Base-by-base conservation (phyloP, 35 echinoderm and acorn worm species). In the Heliocidaris erythrogramma region DNA sequence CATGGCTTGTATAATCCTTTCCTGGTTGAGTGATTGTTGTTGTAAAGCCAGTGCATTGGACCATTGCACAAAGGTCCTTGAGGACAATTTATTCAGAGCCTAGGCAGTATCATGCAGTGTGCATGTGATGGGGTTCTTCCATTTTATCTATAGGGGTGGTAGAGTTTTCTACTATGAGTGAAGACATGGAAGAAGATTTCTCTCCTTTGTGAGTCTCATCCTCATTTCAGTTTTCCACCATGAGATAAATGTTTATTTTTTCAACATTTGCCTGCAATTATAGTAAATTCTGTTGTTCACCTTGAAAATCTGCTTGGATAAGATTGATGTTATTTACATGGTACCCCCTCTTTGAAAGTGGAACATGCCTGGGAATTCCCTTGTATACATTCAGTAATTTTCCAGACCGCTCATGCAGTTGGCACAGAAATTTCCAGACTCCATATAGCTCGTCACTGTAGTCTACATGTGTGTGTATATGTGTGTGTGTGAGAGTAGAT, bases 81-180 rank as follows among this genome's bases (percentile, higher is more conserved):
- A 89, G 29, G 87, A 89, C 87, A 89, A 89, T 89, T 32, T 89
- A 89, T 89, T 89, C 87, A 47, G 4, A 47, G 87, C 31, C 87
- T 89, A 89, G 87, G 87, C 47, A 89, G 87, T 89, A 89, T 32
- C 87, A 89, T 89, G 87, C 87, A 89, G 87, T 48, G 31, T 89
- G 87, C 87, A 89, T 89, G 87, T 89, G 87, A 89, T 32, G 12
- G 29, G 87, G 13, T 89, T 89, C 31, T 89, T 89, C 87, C 87
- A 89, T 89, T 89, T 10, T 47, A 13, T 89, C 87, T 16, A 9
- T 89, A 42, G 87, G 87, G 86, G 87, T 47, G 32, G 12, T 35
- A 16, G 5, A 0, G 31, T 89, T 89, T 27, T 31, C 29, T 13
- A 47, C 2, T 30, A 89, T 12, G 32, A 47, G 32, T 16, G 30